These are phyloP conservation scores for Eurystomus glaucurus DNA, from an alignment of 2,797 vertebrate species.

Conservation along the genomic window DNA sequence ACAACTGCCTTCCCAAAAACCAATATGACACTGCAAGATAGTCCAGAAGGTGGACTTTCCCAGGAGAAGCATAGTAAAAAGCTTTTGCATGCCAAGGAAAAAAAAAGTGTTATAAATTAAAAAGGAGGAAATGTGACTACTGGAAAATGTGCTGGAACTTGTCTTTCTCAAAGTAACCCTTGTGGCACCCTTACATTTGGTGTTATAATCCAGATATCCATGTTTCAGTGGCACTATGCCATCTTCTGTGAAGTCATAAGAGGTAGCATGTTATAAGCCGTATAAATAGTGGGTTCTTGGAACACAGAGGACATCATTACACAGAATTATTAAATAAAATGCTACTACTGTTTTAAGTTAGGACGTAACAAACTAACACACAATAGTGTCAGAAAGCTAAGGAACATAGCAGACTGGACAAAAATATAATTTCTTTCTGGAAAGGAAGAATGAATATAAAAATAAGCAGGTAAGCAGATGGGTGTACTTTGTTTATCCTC, in stretches of 20 bases:
- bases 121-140: constrained; percentile 72
- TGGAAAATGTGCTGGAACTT: constrained; percentile 69
- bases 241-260: constrained; percentile 9
- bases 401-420: neutral
- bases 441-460: neutral
- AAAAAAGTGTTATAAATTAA: constrained; percentile 42
- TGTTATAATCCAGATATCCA: constrained; percentile 78
- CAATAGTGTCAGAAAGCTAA: constrained; percentile 13
- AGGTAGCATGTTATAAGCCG: constrained; percentile 14
- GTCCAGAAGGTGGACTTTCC: constrained; percentile 13
- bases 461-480: neutral
- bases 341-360: neutral
- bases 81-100: neutral
- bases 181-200: constrained; percentile 70
- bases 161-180: constrained; percentile 72
- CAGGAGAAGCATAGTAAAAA: neutral
- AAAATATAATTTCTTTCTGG: constrained; percentile 36
- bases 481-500: neutral
- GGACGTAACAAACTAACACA: neutral
- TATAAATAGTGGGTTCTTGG: neutral
- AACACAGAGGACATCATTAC: neutral
- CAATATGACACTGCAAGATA: neutral
- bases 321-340: neutral
- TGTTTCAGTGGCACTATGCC: constrained; percentile 37
- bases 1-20: neutral